Evolutionary conservation across 2,113 vertebrate species (phyloP), one percentile per base, ranked within the genome.

Genomic region (Miniopterus natalensis): DNA sequence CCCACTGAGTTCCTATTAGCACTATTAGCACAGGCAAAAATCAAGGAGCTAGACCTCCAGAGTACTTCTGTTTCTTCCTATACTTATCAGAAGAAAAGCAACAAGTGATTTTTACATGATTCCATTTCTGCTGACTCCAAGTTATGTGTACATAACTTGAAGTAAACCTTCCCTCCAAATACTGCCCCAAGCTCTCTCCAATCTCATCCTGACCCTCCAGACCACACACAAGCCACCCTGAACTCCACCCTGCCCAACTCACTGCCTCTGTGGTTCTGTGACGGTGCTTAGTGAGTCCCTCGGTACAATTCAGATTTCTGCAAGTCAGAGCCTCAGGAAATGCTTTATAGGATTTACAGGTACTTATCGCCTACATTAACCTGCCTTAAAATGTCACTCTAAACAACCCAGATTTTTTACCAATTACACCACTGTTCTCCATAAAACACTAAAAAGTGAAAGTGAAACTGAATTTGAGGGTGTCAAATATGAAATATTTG

Each of bases 391-490:
- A 68, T 17, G 74, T 6, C 13, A 25, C 29, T 53, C 51, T 79
- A 45, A 88, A 49, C 59, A 95, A 6, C 20, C 42, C 63, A 66
- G 87, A 53, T 77, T 83, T n/a, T 55, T 79, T n/a, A 73, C 29
- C 81, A 90, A 40, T 78, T 42, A 40, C 14, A 91, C 47, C 9
- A 8, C 53, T 47, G 1, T 36, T 47, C 29, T 68, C 71, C 45
- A 65, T 7, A 93, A 93, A 40, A 51, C 18, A 78, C 57, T 25
- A 4, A 63, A 45, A 8, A 77, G 68, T 47, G 7, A 65, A 90
- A 90, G 11, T 57, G 55, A 88, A 92, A 90, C 47, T 45, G 14
- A 89, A 89, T 61, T 93, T 21, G n/a, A 31, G 63, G 80, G 45
- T 42, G 40, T 63, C 63, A 70, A 68, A 10, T 57, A 36, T 36